Evolutionary conservation across 2,888 invertebrate species (phyloP), one percentile per base, ranked within the genome.

Genomic region (Seira musarum): DNA sequence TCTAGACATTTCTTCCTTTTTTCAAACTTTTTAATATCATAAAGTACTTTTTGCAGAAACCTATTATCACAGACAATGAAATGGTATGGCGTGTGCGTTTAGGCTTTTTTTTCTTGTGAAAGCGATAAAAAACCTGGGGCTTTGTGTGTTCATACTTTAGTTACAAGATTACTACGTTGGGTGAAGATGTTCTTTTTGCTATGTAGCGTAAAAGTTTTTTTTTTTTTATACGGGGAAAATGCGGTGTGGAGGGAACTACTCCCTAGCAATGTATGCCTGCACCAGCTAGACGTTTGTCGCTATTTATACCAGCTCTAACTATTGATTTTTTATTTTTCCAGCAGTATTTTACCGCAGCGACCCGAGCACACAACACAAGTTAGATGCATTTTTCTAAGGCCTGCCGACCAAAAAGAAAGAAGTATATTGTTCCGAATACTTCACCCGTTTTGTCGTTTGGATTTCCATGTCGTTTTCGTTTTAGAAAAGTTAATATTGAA

Each of bases 271-370:
- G 40, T 40, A 40, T 40, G 40, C 40, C 40, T 65, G 30, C 76
- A 49, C 70, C 76, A 65, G 65, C 25, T 40, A 57, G 65, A 77
- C 57, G 35, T 49, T 64, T 68, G 63, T 68, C 65, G 70, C 69
- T 77, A 70, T 78, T 78, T 71, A 71, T 71, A 71, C 78, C 71
- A 78, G 66, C 71, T 78, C 78, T 71, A 71, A 67, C 71, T 78
- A 78, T 78, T 71, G 78, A 78, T 78, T 70, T 77, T 74, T 78
- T 77, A 70, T 66, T 78, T 78, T 71, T 78, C 78, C 78, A 78
- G 78, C 78, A 78, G 78, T 65, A 78, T 78, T 78, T 78, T 78
- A 78, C 78, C 78, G 78, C 78, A 78, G 78, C 78, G 78, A 71
- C 78, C 78, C 78, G 78, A 78, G 35, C 71, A 71, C 66, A 78